Base-by-base conservation (phyloP, 2,113 vertebrate species). In the Colaptes auratus region DNA sequence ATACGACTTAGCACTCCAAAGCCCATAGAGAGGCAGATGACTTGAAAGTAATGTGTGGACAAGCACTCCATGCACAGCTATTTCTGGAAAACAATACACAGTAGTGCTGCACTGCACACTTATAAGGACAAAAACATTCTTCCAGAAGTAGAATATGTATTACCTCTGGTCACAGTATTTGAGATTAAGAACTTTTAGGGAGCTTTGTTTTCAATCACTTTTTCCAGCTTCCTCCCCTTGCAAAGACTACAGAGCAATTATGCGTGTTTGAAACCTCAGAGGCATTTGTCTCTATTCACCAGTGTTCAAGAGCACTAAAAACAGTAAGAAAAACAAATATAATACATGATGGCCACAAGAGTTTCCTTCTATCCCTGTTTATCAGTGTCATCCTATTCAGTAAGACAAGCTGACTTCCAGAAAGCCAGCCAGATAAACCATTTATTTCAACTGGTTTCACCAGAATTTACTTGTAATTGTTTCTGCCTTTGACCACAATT, bases 291-390 rank as follows among this genome's bases (percentile, higher is more conserved):
- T 64, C 53, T 65, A 2, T 15, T 69, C 15, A 39, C 77, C n/a
- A 65, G 17, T 4, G 24, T 33, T 63, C 42, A 67, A 59, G 3
- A 82, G 24, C 39, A 66, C 24, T 5, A 70, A 9, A 80, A 74
- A 33, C 0, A 0, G 12, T 4, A 7, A 33, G n/a, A 9, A 85
- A 48, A 66, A 36, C 16, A 1, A 24, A 23, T 10, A 2, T 25
- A 79, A 27, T 0, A 70, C 6, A 10, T 6, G 36, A 64, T 1
- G 1, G 55, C 7, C 16, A 76, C 5, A 14, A 27, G 58, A 46
- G 35, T 13, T 9, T 8, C 10, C 15, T 52, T 35, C 39, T 33
- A 23, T 4, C 13, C 8, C n/a, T 31, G 14, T 55, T 17, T 27
- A 55, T 24, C 25, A 44, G 9, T 2, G 9, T 9, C 23, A 23